Evolutionary conservation across 2,113 vertebrate genomes (phyloP).

Genomic region (Gasterosteus nipponicus): DNA sequence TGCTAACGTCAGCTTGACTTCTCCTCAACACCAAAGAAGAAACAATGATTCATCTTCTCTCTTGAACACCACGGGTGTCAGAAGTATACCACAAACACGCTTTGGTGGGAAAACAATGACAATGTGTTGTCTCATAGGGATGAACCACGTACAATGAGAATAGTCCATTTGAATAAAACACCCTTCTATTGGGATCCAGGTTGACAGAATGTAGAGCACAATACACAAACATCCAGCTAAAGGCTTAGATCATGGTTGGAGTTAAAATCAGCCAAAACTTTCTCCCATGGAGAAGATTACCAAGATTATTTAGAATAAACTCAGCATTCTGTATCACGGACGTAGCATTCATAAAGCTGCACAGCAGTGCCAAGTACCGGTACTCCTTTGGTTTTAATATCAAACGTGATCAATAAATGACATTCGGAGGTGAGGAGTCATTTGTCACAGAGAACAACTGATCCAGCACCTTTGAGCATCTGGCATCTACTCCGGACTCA

Average conservation of each 20-base stretch:
- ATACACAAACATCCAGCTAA: neutral
- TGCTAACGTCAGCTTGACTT: slow-evolving; percentile 32
- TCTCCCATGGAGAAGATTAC: neutral
- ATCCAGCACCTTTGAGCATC: slow-evolving; percentile 47
- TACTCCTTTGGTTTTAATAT: slow-evolving; percentile 14
- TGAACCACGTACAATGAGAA: neutral
- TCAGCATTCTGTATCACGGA: neutral
- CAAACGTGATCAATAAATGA: slow-evolving; percentile 51
- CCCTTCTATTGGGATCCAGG: neutral
- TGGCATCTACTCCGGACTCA: slow-evolving; percentile 15
- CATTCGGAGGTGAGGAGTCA: slow-evolving; percentile 19
- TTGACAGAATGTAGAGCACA: neutral
- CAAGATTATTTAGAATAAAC: neutral
- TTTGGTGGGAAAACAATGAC: neutral
- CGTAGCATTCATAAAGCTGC: neutral
- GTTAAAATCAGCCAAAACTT: neutral
- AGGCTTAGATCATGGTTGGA: neutral
- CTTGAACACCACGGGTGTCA: slow-evolving; percentile 9
- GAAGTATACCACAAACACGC: neutral
- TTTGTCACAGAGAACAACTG: slow-evolving; percentile 42
- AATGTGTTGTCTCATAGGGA: neutral
- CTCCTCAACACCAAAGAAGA: slow-evolving; percentile 14
- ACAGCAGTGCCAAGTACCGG: neutral
- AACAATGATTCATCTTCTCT: slow-evolving; percentile 16
- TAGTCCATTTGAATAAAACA: neutral